These are phyloP conservation scores for Holacanthus passer DNA, from an alignment of 2,113 vertebrate genomes.

Conservation along the genomic window DNA sequence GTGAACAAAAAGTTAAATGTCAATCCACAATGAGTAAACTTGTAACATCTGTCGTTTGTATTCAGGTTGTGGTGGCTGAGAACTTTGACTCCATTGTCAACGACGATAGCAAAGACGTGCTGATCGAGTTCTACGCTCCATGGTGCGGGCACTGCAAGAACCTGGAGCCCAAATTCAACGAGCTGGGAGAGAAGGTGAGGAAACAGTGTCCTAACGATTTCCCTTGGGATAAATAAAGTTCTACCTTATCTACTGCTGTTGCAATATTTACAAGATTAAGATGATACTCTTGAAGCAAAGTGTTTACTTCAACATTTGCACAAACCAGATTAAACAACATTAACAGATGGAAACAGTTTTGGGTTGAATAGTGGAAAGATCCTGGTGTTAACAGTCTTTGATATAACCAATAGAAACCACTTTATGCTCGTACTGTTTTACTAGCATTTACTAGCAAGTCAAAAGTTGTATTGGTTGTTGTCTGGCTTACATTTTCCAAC, in stretches of 20 bases:
- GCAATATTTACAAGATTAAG: no score
- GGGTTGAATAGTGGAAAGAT: background rate
- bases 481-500: background rate
- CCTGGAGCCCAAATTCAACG: conserved; percentile 97
- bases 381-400: background rate
- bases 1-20: background rate
- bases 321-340: background rate
- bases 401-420: background rate
- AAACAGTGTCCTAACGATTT: background rate
- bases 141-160: conserved; percentile 99
- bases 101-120: conserved; percentile 94
- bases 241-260: background rate
- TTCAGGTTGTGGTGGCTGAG: conserved; percentile 95
- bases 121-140: conserved; percentile 97
- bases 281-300: background rate
- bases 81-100: conserved; percentile 98
- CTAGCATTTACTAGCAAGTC: background rate
- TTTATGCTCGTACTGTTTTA: background rate
- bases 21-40: background rate
- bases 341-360: background rate
- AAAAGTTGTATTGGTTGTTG: background rate
- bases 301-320: background rate
- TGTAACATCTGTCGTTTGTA: background rate
- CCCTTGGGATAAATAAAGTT: background rate
- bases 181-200: conserved; percentile 95